phyloP scores from a whole-genome alignment of 2,113 vertebrate species.

The Rhynchomys soricoides region DNA sequence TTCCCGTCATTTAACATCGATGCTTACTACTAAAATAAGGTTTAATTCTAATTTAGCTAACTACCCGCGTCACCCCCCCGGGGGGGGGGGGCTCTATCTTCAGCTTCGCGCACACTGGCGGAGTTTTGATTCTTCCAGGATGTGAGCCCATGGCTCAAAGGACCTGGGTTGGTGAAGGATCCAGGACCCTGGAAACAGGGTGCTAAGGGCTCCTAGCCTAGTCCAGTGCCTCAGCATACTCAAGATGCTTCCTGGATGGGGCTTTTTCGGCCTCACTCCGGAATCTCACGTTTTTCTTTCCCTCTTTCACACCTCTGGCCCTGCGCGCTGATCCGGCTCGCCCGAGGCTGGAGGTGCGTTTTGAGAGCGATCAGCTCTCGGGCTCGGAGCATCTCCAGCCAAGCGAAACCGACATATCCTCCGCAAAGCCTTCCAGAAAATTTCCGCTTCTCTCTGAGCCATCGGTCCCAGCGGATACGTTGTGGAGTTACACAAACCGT shows the following conservation, averaged over 20 bases:
- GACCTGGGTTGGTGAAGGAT: not conserved
- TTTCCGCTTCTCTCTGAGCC: conserved; percentile 13
- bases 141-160: not conserved
- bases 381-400: not conserved
- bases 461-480: not conserved
- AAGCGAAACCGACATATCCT: not conserved
- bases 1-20: not conserved
- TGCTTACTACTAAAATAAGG: conserved; percentile 44
- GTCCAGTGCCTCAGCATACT: not conserved
- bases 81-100: not conserved
- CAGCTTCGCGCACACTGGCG: not conserved
- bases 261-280: not conserved
- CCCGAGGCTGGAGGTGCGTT: not conserved
- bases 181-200: not conserved
- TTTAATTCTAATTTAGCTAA: conserved; percentile 48
- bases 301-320: not conserved
- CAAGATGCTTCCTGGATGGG: not conserved
- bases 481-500: conserved; percentile 58
- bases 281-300: not conserved
- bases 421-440: conserved; percentile 47
- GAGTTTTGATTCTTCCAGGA: not conserved
- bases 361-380: not conserved
- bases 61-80: not conserved
- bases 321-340: accelerated
- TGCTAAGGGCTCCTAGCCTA: not conserved